phyloP scores from a whole-genome alignment of 2,797 vertebrate genomes.

The Salarias fasciatus region DNA sequence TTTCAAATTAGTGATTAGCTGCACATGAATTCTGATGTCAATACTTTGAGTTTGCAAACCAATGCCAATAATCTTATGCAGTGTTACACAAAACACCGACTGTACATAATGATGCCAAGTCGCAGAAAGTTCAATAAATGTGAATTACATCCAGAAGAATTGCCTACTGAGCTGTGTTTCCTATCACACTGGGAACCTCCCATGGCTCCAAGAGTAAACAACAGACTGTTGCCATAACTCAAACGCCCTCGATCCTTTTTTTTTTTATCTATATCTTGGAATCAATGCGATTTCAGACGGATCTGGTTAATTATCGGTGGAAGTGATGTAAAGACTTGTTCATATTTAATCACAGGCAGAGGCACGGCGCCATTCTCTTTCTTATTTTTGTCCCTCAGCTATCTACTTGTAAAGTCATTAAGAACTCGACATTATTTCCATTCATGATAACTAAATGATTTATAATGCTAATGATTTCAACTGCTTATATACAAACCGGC shows the following conservation, averaged over 20 bases:
- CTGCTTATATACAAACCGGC: conserved; percentile 47
- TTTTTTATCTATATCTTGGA: conserved; percentile 5
- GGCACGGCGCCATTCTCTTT: conserved; percentile 3
- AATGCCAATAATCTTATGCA: too few relatives aligned
- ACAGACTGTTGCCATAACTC: conserved; percentile 40
- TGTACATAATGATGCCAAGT: conserved; percentile 24
- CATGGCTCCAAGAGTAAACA: conserved; percentile 62
- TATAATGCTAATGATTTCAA: conserved; percentile 51
- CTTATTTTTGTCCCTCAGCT: conserved; percentile 29
- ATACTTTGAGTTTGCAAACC: too few relatives aligned
- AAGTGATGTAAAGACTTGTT: conserved; percentile 1
- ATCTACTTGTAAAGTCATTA: conserved; percentile 20
- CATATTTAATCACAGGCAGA: conserved; percentile 38
- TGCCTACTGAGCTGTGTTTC: conserved; percentile 61
- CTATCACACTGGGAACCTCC: conserved; percentile 60
- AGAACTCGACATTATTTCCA: conserved; percentile 48
- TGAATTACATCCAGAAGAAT: conserved; percentile 50
- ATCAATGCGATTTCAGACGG: neutral
- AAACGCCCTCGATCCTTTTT: conserved; percentile 1
- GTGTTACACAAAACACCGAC: too few relatives aligned
- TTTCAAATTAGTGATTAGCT: too few relatives aligned
- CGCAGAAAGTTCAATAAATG: conserved; percentile 45
- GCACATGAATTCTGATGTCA: too few relatives aligned
- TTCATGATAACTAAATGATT: conserved; percentile 56
- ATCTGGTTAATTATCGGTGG: conserved; percentile 21